These are phyloP conservation scores for Cercopithecus mona DNA, from an alignment of 2,113 vertebrate genomes.

Conservation along the genomic window DNA sequence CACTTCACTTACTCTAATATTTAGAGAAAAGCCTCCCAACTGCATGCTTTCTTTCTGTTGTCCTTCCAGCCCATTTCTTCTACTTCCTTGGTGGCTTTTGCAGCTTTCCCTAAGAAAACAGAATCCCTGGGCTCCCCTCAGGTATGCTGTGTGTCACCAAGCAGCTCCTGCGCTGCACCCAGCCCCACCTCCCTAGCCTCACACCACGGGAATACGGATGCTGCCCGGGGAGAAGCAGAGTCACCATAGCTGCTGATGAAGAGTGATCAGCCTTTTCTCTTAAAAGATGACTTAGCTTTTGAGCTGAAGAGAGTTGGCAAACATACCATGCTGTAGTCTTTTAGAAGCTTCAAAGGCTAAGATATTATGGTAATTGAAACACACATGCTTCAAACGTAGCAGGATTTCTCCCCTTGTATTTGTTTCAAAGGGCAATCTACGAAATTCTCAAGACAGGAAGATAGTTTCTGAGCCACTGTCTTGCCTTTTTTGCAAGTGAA, in stretches of 20 bases:
- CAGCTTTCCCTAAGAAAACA: background rate
- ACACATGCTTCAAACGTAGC: background rate
- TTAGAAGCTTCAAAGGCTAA: slow-evolving; percentile 8
- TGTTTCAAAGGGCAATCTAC: slow-evolving; percentile 23
- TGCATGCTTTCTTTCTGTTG: background rate
- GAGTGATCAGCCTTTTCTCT: background rate
- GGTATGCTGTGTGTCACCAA: background rate
- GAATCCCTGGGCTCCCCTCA: background rate
- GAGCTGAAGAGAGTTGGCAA: background rate
- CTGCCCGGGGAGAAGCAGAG: background rate
- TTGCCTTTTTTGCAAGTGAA: background rate
- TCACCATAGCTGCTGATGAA: background rate
- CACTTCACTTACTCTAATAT: background rate
- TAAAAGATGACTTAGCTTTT: background rate
- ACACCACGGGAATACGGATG: fast-evolving
- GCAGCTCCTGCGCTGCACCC: background rate
- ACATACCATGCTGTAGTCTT: background rate
- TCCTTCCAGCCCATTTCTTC: background rate
- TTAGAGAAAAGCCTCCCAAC: background rate
- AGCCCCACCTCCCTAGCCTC: background rate
- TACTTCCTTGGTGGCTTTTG: background rate
- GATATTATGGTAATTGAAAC: background rate
- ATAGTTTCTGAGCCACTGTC: background rate
- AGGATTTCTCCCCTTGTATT: background rate
- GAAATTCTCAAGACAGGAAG: background rate